Evolutionary conservation across 2,113 vertebrate species (phyloP), one percentile per base, ranked within the genome.

Genomic region (Pachypanchax playfairii): DNA sequence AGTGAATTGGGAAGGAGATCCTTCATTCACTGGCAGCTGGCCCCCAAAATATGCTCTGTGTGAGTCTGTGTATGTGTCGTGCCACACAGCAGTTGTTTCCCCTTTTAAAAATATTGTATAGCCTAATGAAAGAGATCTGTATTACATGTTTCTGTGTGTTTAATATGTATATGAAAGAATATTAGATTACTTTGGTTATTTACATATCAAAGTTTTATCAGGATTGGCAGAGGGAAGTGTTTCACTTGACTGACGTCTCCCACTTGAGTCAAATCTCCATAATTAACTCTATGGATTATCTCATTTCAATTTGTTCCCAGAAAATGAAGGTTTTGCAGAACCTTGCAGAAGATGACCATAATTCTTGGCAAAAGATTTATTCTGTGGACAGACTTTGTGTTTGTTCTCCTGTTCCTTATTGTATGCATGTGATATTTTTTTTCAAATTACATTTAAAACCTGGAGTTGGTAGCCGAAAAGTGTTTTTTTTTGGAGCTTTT

Each of bases 1-100:
- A 92, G 91, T 92, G 91, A 92, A 92, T 91, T 85, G 88, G 87
- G 85, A 81, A 67, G 85, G 87, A 90, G 87, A 93, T 93, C 78
- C 87, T 88, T 92, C 91, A 93, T 87, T 79, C 67, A 49, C 47
- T 91, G 91, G 89, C 90, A 91, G 87, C 77, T 86, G 82, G 85
- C 81, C 85, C 82, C 81, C 84, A 88, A 89, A 90, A 83, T 79
- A 70, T 76, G 64, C 71, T 66, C 21, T 55, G 62, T 73, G 63
- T 64, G 64, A 10, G 49, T 65, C 13, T 74, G 46, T 51, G 42
- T 51, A 26, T 58, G 59, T 64, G 36, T 74, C 41, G 11, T 21
- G 48, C 28, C 5, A 20, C 47, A 59, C 12, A 35, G 51, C 53
- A 46, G 44, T 72, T 57, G 59, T 44, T 55, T 57, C 42, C 18